These are phyloP conservation scores for Galaxea fascicularis DNA, from an alignment of 92 coral and sea anemone species.

Conservation along the genomic window DNA sequence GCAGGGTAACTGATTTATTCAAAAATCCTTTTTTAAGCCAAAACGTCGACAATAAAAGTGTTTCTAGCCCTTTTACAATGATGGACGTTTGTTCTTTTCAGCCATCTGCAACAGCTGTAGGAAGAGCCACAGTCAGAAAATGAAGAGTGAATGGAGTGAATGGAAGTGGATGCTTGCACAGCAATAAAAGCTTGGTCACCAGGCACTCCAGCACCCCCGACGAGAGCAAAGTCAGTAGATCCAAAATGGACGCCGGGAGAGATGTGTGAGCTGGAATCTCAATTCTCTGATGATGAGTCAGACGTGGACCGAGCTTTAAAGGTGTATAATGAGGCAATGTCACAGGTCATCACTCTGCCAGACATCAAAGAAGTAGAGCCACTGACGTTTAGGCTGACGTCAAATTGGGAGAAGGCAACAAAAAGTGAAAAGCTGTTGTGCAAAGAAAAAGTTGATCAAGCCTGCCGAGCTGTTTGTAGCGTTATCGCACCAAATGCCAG, in stretches of 20 bases:
- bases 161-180: constrained; percentile 1
- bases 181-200: too few relatives aligned
- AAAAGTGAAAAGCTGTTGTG: constrained; percentile 27
- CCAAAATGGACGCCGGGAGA: constrained; percentile 54
- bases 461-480: too few relatives aligned
- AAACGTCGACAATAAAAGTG: neutral
- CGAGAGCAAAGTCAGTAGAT: constrained; percentile 10
- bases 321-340: constrained; percentile 51
- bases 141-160: too few relatives aligned
- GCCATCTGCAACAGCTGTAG: too few relatives aligned
- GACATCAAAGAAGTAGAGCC: constrained; percentile 49
- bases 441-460: too few relatives aligned
- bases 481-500: too few relatives aligned
- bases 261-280: constrained; percentile 35
- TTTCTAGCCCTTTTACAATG: neutral
- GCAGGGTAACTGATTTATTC: neutral
- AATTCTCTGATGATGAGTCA: constrained; percentile 6
- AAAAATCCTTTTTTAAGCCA: neutral
- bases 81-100: too few relatives aligned
- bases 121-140: too few relatives aligned
- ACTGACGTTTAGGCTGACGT: constrained; percentile 53
- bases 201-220: constrained; percentile 40
- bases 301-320: constrained; percentile 11
- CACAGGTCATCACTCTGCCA: constrained; percentile 40
- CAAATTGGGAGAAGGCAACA: constrained; percentile 50